Conservation (phyloP, 2,797 vertebrate genomes). For the Hydrocynus forskahlii region DNA sequence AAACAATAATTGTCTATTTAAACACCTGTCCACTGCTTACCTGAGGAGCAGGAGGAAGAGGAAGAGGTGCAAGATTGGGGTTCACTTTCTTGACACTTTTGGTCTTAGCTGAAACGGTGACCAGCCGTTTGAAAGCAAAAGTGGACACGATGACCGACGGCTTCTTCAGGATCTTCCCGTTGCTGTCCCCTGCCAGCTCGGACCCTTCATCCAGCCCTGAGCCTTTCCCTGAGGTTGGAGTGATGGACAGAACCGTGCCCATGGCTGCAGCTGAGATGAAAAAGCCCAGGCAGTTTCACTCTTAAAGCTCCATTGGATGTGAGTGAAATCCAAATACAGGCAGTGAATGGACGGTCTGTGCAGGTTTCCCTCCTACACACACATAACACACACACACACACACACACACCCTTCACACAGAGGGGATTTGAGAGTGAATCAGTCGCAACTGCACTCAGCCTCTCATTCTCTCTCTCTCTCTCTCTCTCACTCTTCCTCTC, state of each 20-base stretch:
- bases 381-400: too few species aligned
- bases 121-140: conserved; percentile 89
- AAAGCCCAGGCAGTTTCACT: background rate
- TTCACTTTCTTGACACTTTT: conserved; percentile 80
- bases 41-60: conserved; percentile 56
- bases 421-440: conserved; percentile 1
- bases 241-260: conserved; percentile 94
- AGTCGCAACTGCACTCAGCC: background rate
- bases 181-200: conserved; percentile 58
- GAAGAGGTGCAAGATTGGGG: conserved; percentile 66
- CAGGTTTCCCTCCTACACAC: background rate
- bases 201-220: conserved; percentile 42
- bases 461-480: background rate
- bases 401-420: conserved; percentile 5
- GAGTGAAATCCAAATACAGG: background rate
- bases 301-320: conserved; percentile 12
- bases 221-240: conserved; percentile 78
- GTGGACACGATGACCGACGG: conserved; percentile 88
- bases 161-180: conserved; percentile 84
- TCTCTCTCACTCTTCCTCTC: background rate
- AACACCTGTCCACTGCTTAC: background rate
- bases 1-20: too few species aligned
- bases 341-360: background rate
- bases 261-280: conserved; percentile 72
- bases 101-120: conserved; percentile 87